Conservation (phyloP, 1,140 invertebrate genomes). For the Copidosoma floridanum region DNA sequence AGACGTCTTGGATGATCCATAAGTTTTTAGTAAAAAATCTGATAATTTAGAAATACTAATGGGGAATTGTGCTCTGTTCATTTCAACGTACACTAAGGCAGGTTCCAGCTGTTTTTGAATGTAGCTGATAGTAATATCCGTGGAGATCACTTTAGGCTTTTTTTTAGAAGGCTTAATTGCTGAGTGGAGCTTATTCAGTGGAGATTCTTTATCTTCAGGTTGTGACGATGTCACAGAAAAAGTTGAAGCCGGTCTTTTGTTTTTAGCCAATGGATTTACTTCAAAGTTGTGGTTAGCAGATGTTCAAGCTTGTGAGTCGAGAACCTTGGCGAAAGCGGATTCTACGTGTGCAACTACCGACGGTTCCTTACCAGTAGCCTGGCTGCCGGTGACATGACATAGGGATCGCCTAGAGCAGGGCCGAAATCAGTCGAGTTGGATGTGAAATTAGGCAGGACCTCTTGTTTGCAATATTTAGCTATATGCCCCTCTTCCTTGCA, state of each 20-base stretch:
- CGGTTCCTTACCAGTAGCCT: background rate
- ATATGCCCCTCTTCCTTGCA: constrained; percentile 8
- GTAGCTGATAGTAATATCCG: background rate
- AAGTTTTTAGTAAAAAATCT: background rate
- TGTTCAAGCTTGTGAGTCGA: background rate
- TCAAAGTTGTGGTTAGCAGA: background rate
- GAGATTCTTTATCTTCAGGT: no score
- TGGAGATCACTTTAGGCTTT: background rate
- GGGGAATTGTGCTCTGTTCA: background rate
- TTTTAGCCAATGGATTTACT: background rate
- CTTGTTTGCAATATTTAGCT: background rate
- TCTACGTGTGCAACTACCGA: background rate
- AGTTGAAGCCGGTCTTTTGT: background rate
- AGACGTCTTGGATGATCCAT: background rate
- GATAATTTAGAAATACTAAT: background rate
- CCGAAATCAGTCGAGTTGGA: no score
- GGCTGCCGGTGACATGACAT: background rate
- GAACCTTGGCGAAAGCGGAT: background rate
- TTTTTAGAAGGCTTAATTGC: background rate
- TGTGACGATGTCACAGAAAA: background rate
- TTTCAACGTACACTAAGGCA: background rate
- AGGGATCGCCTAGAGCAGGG: no score
- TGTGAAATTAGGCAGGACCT: no score
- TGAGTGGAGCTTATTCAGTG: no score
- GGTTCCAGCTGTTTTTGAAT: background rate